Evolutionary conservation across 2,888 invertebrate species (phyloP).

Genomic region (Alentia gelatinosa): DNA sequence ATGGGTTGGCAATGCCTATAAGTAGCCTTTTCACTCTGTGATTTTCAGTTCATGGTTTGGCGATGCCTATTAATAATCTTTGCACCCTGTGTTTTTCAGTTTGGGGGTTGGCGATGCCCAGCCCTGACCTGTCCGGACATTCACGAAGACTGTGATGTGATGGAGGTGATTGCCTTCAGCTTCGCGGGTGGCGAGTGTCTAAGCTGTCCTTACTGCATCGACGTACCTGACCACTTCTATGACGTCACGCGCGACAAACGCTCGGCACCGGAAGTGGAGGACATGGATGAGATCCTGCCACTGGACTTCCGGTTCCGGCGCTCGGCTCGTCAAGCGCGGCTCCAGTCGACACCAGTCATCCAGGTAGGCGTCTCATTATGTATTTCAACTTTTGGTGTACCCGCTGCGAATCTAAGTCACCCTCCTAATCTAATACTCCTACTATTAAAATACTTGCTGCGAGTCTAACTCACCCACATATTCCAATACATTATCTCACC

Average conservation of each 20-base stretch:
- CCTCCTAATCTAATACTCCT: too few species aligned
- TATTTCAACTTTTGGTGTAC: too few species aligned
- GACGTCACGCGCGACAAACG: neutral
- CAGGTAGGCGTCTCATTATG: too few species aligned
- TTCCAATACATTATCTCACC: too few species aligned
- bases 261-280: neutral
- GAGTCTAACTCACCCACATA: too few species aligned
- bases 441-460: too few species aligned
- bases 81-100: too few species aligned
- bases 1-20: too few species aligned
- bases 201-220: conserved; percentile 41
- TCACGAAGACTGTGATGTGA: neutral
- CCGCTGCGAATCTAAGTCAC: too few species aligned
- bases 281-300: neutral
- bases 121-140: neutral
- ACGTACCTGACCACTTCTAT: neutral
- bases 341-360: neutral
- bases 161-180: conserved; percentile 51
- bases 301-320: neutral
- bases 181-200: conserved; percentile 12
- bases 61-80: too few species aligned
- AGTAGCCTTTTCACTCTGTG: too few species aligned
- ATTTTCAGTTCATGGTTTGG: too few species aligned
- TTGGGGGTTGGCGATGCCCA: conserved; percentile 13
- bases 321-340: neutral